Base-by-base conservation (phyloP, 2,888 invertebrate genomes). In the Volucella zonaria region DNA sequence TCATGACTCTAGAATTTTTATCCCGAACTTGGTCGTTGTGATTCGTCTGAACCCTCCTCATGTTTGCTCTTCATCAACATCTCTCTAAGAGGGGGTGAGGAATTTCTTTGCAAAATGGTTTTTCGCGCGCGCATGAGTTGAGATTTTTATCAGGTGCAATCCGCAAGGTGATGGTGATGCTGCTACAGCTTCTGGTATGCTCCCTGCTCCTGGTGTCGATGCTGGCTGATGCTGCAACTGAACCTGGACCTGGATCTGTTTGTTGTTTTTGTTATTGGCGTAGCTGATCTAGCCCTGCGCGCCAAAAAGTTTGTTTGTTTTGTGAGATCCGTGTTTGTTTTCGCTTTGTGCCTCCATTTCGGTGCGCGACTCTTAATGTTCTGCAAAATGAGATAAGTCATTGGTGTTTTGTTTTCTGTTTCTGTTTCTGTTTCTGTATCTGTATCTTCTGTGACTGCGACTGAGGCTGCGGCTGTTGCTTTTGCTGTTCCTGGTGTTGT, bases 91-190 rank as follows among this genome's bases (percentile, higher is more conserved):
- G 78, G 42, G 49, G n/a, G 49, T 14, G 58, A 31, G 66, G 75
- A 85, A 77, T 81, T 85, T 85, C 42, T 85, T 81, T 81, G 85
- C 81, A 85, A 85, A 75, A 77, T 85, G 80, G 76, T 80, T 77
- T 75, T 86, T 86, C 86, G 83, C 83, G 82, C 83, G 86, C 83
- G 70, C 80, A 83, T 83, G 77, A 71, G 79, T 62, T 62, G 66
- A 88, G 88, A 88, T 88, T 87, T 83, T 88, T 88, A 88, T 88
- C 88, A 88, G 88, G 88, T 88, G 88, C 87, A 87, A 87, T 88
- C 88, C 87, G 86, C 86, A 81, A 88, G 87, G 87, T 87, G 87
- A 85, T 80, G 86, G 58, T 58, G 76, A 66, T 79, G 82, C 49
- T 62, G 62, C 75, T 74, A 58, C 61, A 67, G 62, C 71, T 77